A percentile compares a stretch with the other conserved stretches of the same genome.
Conservation (phyloP, 1,140 invertebrate genomes). For the Teleogryllus occipitalis region DNA sequence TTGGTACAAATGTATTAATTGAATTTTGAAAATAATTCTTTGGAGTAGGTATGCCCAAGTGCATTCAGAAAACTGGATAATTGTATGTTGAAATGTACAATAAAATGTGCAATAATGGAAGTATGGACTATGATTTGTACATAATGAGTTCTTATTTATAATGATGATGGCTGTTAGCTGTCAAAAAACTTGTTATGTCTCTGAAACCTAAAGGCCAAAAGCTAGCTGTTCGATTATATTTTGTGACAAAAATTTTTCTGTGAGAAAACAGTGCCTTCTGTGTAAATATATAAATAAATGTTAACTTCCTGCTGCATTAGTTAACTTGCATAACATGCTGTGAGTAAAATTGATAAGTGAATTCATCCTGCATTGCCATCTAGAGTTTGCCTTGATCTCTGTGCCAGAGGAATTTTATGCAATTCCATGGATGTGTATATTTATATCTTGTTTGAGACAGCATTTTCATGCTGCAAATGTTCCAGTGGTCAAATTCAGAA, state of each 20-base stretch:
- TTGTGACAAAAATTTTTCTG: background rate
- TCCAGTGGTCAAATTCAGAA: too few species aligned
- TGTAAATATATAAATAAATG: background rate
- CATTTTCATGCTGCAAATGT: too few species aligned
- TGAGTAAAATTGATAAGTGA: too few species aligned
- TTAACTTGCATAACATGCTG: background rate
- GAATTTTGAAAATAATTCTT: too few species aligned
- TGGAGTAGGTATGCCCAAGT: background rate
- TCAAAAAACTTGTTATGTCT: background rate
- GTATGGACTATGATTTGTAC: background rate
- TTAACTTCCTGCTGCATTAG: slow-evolving; percentile 1
- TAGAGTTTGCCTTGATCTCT: too few species aligned
- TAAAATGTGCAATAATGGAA: background rate
- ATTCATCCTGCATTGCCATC: too few species aligned
- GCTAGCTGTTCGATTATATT: background rate
- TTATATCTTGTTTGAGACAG: too few species aligned
- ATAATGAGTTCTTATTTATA: background rate
- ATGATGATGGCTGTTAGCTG: background rate
- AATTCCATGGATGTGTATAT: too few species aligned
- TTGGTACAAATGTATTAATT: too few species aligned
- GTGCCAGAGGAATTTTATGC: too few species aligned
- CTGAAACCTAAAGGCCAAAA: background rate
- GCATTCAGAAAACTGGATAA: background rate
- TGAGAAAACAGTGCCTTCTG: slow-evolving; percentile 1
- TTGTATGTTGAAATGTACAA: background rate